Conservation (phyloP, 1,140 invertebrate species). For the Hylyphantes graminicola region DNA sequence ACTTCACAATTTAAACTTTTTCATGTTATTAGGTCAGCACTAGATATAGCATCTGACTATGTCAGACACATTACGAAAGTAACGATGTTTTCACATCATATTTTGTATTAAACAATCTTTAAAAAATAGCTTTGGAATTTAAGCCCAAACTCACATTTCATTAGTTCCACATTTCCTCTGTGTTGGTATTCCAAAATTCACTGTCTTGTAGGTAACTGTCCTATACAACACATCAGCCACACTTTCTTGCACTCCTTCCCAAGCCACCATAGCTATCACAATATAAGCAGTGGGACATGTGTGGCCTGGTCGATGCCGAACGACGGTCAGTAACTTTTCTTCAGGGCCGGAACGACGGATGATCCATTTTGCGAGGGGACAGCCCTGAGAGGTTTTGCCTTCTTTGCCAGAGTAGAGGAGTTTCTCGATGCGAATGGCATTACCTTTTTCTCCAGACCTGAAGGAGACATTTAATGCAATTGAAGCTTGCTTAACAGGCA, state of each 20-base stretch:
- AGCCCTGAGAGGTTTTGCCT: conserved; percentile 94
- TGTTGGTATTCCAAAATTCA: conserved; percentile 69
- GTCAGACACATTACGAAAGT: too few species aligned
- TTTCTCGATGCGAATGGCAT: conserved; percentile 90
- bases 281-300: conserved; percentile 89
- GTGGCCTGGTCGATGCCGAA: conserved; percentile 86
- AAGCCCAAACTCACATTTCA: conserved; percentile 66
- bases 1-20: too few species aligned
- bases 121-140: background rate
- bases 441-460: conserved; percentile 56
- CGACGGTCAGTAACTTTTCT: conserved; percentile 90
- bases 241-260: conserved; percentile 83
- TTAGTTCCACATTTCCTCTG: conserved; percentile 69
- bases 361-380: conserved; percentile 97
- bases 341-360: conserved; percentile 84
- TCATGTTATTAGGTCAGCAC: too few species aligned
- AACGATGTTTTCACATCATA: too few species aligned
- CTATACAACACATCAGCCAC: conserved; percentile 88
- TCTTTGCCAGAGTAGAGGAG: conserved; percentile 94
- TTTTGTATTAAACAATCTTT: too few species aligned
- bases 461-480: background rate
- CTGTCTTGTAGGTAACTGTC: conserved; percentile 86
- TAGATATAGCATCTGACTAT: too few species aligned
- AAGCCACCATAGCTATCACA: conserved; percentile 88
- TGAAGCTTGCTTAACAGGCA: background rate